Base-by-base conservation (phyloP, 2,888 invertebrate species). In the Zhengitettix transpicula region DNA sequence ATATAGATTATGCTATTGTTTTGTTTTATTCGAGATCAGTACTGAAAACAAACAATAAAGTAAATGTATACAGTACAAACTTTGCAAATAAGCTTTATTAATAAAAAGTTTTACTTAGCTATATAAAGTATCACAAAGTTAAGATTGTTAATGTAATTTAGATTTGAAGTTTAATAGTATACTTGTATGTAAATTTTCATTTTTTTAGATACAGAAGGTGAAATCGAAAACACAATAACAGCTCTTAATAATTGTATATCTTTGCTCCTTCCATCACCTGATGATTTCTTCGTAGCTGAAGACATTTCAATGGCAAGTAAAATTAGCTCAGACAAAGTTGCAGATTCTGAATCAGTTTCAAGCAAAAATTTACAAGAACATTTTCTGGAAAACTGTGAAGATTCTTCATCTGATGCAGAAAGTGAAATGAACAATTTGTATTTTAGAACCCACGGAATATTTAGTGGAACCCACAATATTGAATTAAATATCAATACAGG, bases 171-270 rank as follows among this genome's bases (percentile, higher is more conserved):
- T 41, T 9, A 55, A 55, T 10, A 8, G n/a, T 12, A 5, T 12
- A 8, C 2, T 5, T 14, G 47, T 8, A 5, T 53, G 53, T 53
- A 53, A 17, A 9, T 10, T 16, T 53, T 53, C 10, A 10, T 10
- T 16, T 17, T 64, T 64, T 52, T 62, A 67, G 71, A 70, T 44
- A 62, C 68, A 57, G 64, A 67, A 60, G 66, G 67, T 10, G 72
- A 71, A 60, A 70, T 72, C 1, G 62, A 62, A 10, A 63, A 61
- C 3, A 64, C 69, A 8, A 57, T 69, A 12, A 69, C 66, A 17
- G 67, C 69, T 53, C 63, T 73, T 62, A 66, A 67, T 44, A 69
- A 70, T 52, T 70, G 72, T 57, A 66, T 71, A 40, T 63, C 66
- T 28, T 60, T 72, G 12, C 64, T 72, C 1, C 59, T 72, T 9